Conservation (phyloP, 2,113 vertebrate genomes). For the Pandion haliaetus region DNA sequence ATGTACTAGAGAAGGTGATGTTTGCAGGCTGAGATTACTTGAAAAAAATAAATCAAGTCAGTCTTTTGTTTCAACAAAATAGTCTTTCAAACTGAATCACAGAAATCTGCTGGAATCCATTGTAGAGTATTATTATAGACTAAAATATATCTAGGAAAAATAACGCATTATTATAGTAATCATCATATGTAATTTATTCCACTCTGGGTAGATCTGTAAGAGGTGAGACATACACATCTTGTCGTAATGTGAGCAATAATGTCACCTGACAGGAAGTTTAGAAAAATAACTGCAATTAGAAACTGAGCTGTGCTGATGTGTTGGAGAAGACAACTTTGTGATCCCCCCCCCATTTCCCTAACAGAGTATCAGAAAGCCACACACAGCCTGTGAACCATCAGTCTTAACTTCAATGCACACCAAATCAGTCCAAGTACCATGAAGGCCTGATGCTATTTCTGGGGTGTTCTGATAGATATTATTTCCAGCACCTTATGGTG, state of each 20-base stretch:
- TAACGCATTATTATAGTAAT: background rate
- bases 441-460: background rate
- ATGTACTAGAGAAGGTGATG: background rate
- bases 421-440: background rate
- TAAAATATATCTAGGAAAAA: background rate
- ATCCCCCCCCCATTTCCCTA: accelerated
- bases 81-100: background rate
- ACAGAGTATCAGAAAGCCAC: background rate
- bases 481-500: background rate
- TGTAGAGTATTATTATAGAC: background rate
- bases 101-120: background rate
- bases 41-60: background rate
- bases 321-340: background rate
- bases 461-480: background rate
- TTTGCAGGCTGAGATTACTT: background rate
- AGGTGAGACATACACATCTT: background rate
- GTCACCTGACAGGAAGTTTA: background rate
- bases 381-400: background rate
- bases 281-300: background rate
- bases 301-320: background rate
- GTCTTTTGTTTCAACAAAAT: background rate
- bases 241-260: background rate
- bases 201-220: background rate
- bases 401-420: background rate
- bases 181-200: background rate